Evolutionary conservation across 2,888 invertebrate species (phyloP), one percentile per base, ranked within the genome.

Genomic region (Andrena haemorrhoa): DNA sequence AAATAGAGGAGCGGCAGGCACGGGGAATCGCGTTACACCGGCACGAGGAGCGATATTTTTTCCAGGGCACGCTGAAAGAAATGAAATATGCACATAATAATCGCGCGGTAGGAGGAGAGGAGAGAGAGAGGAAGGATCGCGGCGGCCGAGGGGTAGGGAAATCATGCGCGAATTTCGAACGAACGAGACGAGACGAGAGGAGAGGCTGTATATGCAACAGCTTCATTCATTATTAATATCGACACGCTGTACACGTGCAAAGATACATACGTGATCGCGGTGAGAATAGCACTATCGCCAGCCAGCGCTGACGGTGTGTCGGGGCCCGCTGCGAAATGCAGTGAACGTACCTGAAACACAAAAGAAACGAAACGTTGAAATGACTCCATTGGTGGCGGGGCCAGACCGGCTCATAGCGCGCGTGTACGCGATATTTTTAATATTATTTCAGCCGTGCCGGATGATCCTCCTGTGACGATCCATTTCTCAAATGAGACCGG

Each of bases 161-260:
- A 83, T 83, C 82, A 79, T 68, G 79, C 72, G 85, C 60, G 79
- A 86, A 79, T 86, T 79, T 84, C 73, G 78, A 86, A 79, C 75
- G 75, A 63, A 73, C 74, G 49, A 65, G 26, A 72, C 74, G 80
- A 56, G 56, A 56, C 56, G 56, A 56, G 56, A 56, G 35, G 56
- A 56, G 56, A 56, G 35, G 61, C 68, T 80, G 60, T 82, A 68
- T 69, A 74, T 78, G 71, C 56, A 79, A 58, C 73, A 73, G 82
- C 70, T 82, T 88, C 87, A 84, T 86, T 89, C 89, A 87, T 88
- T 88, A 89, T 88, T 87, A 88, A 88, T 88, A 88, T 83, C 83
- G 79, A 83, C 84, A 80, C 83, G 78, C 53, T 69, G 79, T 71
- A 85, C 77, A 86, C 75, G 82, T 78, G 86, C 72, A 82, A 82